These are phyloP conservation scores for Caloenas nicobarica DNA, from an alignment of 2,113 vertebrate species.

Conservation along the genomic window DNA sequence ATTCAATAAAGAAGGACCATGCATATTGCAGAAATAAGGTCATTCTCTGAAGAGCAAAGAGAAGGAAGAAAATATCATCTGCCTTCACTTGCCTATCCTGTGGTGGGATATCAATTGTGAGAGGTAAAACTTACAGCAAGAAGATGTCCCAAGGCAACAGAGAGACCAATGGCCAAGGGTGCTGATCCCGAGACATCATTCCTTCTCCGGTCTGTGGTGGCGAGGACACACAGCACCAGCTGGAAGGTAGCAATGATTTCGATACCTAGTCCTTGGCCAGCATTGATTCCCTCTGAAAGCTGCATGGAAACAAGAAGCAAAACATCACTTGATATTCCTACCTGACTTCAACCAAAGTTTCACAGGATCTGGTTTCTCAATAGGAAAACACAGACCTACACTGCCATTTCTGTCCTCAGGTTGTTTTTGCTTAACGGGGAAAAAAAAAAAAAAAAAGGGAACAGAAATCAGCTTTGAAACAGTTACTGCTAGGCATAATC, in stretches of 20 bases:
- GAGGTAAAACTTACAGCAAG: slow-evolving; percentile 84
- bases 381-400: accelerated
- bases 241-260: slow-evolving; percentile 95
- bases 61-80: background rate
- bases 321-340: background rate
- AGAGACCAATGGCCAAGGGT: slow-evolving; percentile 92
- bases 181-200: slow-evolving; percentile 88
- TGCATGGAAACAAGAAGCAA: slow-evolving; percentile 2
- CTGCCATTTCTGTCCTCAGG: accelerated
- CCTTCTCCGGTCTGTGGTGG: slow-evolving; percentile 90
- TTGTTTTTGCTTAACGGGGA: background rate
- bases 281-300: slow-evolving; percentile 76
- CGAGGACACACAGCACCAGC: slow-evolving; percentile 94
- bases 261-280: slow-evolving; percentile 89
- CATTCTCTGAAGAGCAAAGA: background rate
- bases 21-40: background rate
- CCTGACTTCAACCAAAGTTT: background rate
- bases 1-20: background rate
- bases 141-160: slow-evolving; percentile 91
- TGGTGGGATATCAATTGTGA: background rate
- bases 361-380: background rate
- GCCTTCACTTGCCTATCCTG: too few relatives aligned
- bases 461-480: background rate
- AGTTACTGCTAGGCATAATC: background rate
- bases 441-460: background rate